These are phyloP conservation scores for Onthophagus sagittarius DNA, from an alignment of 2,888 invertebrate genomes.

Conservation along the genomic window DNA sequence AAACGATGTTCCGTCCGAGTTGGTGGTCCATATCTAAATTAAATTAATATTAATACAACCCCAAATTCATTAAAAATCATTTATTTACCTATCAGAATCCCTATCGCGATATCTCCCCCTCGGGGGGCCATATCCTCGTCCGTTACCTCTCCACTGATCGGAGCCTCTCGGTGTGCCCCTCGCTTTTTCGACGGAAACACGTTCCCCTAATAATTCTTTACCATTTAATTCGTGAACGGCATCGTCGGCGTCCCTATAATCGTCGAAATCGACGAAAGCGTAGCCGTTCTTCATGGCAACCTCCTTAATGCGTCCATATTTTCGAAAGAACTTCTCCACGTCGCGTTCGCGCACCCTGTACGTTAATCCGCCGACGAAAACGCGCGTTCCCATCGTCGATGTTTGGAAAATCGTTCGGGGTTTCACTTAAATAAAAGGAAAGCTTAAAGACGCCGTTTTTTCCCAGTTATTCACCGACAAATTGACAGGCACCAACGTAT, in stretches of 20 bases:
- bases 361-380: constrained; percentile 81
- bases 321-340: constrained; percentile 93
- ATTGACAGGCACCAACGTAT: constrained; percentile 10
- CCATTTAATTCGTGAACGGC: constrained; percentile 98
- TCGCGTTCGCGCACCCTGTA: constrained; percentile 88
- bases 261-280: constrained; percentile 98
- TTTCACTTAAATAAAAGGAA: not conserved
- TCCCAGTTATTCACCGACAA: not conserved
- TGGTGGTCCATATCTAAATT: constrained; percentile 88
- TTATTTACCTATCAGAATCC: constrained; percentile 21
- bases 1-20: constrained; percentile 95
- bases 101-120: constrained; percentile 45
- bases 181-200: constrained; percentile 83
- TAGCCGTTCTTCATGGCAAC: constrained; percentile 96
- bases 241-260: constrained; percentile 96
- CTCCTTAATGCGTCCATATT: constrained; percentile 89
- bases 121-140: constrained; percentile 53
- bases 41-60: constrained; percentile 45
- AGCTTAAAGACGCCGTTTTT: not conserved
- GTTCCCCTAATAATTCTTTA: constrained; percentile 91
- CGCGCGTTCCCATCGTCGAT: constrained; percentile 66
- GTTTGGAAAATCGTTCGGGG: not conserved
- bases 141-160: constrained; percentile 67
- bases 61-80: not conserved
- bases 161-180: constrained; percentile 69